Conservation (phyloP, 2,797 vertebrate genomes). For the Cephalopachus bancanus region DNA sequence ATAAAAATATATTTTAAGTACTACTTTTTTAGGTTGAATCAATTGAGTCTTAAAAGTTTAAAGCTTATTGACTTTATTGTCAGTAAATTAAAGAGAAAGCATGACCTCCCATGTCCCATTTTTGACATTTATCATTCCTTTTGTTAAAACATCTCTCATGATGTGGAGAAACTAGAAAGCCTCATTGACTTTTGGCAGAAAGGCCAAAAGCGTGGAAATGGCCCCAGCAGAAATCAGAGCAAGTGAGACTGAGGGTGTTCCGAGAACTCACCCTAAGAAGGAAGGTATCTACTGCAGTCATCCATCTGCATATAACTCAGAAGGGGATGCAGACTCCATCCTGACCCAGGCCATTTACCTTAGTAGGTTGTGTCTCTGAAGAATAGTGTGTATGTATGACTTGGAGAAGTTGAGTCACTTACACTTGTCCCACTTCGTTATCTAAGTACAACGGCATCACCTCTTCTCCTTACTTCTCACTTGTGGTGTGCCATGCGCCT, state of each 20-base stretch:
- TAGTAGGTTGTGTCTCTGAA: not conserved
- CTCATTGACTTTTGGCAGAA: too few species aligned
- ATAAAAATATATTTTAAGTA: conserved; percentile 16
- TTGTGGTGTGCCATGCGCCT: not conserved
- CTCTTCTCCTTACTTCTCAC: not conserved
- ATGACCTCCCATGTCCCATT: too few species aligned
- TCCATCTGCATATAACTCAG: not conserved
- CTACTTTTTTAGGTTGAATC: not conserved
- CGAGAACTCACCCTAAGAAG: not conserved
- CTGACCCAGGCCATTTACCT: not conserved
- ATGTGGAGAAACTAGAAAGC: too few species aligned
- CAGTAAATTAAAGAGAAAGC: not conserved
- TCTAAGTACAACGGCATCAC: not conserved
- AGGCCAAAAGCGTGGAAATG: not conserved
- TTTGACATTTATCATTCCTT: too few species aligned
- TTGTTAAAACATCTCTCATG: too few species aligned
- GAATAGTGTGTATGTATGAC: not conserved
- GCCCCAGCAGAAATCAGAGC: not conserved
- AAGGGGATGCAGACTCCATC: not conserved
- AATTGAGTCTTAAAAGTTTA: not conserved
- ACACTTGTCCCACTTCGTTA: too few species aligned
- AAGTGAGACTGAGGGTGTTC: not conserved
- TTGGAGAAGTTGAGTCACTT: not conserved
- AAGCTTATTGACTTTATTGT: not conserved
- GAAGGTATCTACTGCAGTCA: not conserved